These are phyloP conservation scores for Henricia sp. DNA, from an alignment of 53 echinoderm and acorn worm genomes.

Conservation along the genomic window DNA sequence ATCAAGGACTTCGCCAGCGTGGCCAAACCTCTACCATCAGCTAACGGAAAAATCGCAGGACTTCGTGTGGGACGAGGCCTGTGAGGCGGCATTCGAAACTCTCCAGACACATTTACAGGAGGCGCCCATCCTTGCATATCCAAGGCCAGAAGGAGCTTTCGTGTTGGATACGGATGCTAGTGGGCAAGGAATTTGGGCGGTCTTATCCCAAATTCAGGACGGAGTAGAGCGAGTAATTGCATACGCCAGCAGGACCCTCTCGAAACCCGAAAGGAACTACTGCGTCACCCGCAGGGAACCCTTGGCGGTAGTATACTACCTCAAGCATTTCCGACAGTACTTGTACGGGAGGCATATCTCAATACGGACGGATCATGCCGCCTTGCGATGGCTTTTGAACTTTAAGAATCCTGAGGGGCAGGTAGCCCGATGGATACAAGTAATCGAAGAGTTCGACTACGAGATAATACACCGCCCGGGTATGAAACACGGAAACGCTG, in stretches of 20 bases:
- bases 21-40: slow-evolving; percentile 50
- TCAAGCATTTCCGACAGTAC: slow-evolving; percentile 55
- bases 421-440: slow-evolving; percentile 43
- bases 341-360: slow-evolving; percentile 36
- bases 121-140: no score
- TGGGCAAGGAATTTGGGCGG: slow-evolving; percentile 31
- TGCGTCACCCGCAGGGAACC: slow-evolving; percentile 37
- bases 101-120: slow-evolving; percentile 20
- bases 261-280: slow-evolving; percentile 16
- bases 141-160: slow-evolving; percentile 39
- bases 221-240: slow-evolving; percentile 41
- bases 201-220: slow-evolving; percentile 49
- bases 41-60: slow-evolving; percentile 34
- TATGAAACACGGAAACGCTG: slow-evolving; percentile 42
- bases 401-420: slow-evolving; percentile 50
- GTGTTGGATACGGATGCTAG: slow-evolving; percentile 30
- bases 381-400: slow-evolving; percentile 44
- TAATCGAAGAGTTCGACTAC: slow-evolving; percentile 52
- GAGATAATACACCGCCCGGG: slow-evolving; percentile 37
- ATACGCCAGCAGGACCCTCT: slow-evolving; percentile 19
- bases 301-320: slow-evolving; percentile 20
- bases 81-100: slow-evolving; percentile 40
- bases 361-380: slow-evolving; percentile 44
- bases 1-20: slow-evolving; percentile 30
- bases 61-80: slow-evolving; percentile 32